Evolutionary conservation across 2,888 invertebrate genomes (phyloP).

Genomic region (Agriotes lineatus): DNA sequence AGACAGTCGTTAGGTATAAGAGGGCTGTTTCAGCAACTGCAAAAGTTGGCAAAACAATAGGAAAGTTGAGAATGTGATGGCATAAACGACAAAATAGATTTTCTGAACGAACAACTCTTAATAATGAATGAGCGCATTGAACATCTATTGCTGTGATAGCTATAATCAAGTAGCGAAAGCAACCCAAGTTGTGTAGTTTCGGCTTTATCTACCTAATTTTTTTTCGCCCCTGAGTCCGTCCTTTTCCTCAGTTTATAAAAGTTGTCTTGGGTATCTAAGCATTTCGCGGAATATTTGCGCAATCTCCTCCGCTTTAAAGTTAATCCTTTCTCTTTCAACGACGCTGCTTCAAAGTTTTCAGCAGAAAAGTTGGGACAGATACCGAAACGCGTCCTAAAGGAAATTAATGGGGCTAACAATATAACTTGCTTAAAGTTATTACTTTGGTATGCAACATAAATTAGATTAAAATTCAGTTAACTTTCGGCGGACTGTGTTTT

Average conservation of each 20-base stretch:
- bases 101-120: neutral
- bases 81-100: too few species aligned
- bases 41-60: too few species aligned
- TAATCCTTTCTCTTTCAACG: neutral
- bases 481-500: neutral
- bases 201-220: conserved; percentile 1
- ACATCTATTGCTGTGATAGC: conserved; percentile 1
- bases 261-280: neutral
- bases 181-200: neutral
- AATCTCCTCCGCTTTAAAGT: neutral
- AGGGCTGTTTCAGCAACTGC: too few species aligned
- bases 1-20: too few species aligned
- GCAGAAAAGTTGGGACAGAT: neutral
- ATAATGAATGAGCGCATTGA: neutral
- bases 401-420: conserved; percentile 4
- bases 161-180: neutral
- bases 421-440: neutral
- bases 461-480: neutral
- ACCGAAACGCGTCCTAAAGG: neutral
- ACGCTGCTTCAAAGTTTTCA: neutral
- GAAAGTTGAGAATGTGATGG: too few species aligned
- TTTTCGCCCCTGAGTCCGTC: neutral
- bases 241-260: neutral
- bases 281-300: neutral
- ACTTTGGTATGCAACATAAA: neutral